Conservation (phyloP, 2,113 vertebrate species). For the Entomyzon cyanotis region DNA sequence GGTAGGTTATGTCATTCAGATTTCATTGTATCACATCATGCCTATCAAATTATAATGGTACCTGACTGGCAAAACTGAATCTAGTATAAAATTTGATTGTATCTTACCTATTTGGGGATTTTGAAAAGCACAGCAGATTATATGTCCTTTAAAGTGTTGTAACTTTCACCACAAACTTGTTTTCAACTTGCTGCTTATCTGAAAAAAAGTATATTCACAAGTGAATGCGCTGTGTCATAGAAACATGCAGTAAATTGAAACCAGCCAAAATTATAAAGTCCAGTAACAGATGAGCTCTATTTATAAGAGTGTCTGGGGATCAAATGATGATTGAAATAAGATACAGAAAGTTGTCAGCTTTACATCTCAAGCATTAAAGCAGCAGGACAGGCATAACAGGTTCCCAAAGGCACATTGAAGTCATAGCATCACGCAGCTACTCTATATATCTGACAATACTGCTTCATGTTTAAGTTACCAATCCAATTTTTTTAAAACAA, state of each 20-base stretch:
- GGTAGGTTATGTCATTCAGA: slow-evolving; percentile 37
- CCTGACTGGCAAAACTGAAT: slow-evolving; percentile 19
- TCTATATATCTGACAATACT: neutral
- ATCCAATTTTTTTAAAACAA: neutral
- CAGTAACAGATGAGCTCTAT: neutral
- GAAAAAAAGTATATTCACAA: neutral
- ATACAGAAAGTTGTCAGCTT: neutral
- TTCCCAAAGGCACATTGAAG: neutral
- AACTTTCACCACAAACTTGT: neutral
- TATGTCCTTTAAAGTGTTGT: neutral
- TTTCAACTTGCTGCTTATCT: neutral
- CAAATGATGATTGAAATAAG: neutral
- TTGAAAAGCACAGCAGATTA: slow-evolving; percentile 68
- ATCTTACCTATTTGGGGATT: slow-evolving; percentile 1
- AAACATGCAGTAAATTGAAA: neutral
- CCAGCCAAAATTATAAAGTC: neutral
- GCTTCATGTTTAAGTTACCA: neutral
- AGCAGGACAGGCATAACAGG: neutral
- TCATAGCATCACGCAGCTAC: neutral
- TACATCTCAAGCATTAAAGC: neutral
- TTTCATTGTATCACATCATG: neutral
- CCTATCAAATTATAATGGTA: neutral
- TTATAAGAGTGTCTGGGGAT: neutral
- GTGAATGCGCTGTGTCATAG: neutral
- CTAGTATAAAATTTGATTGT: slow-evolving; percentile 59